Evolutionary conservation across 2,888 invertebrate genomes (phyloP).

Genomic region (Drosophila mimica): DNA sequence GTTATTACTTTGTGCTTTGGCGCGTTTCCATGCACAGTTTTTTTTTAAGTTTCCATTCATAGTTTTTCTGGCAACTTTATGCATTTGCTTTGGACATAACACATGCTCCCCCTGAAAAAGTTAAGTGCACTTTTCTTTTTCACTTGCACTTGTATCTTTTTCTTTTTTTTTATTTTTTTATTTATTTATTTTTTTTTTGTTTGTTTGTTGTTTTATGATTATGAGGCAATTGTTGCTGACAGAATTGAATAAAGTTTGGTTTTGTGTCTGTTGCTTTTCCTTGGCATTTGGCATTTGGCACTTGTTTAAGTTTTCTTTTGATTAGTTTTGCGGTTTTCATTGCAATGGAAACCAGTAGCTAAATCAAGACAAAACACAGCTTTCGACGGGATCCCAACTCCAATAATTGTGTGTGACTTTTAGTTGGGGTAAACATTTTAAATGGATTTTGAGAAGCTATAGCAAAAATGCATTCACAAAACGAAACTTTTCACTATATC

Average conservation of each 20-base stretch:
- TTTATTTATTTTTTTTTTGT: slow-evolving; percentile 26
- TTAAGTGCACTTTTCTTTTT: slow-evolving; percentile 69
- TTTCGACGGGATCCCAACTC: neutral
- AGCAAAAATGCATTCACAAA: neutral
- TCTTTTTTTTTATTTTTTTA: slow-evolving; percentile 27
- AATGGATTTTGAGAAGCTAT: slow-evolving; percentile 16
- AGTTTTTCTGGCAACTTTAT: slow-evolving; percentile 58
- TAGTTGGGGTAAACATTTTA: neutral
- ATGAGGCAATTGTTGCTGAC: slow-evolving; percentile 58
- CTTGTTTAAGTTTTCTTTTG: slow-evolving; percentile 72
- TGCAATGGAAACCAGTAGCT: slow-evolving; percentile 1
- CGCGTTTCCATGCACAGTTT: slow-evolving; percentile 33
- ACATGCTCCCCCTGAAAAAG: neutral
- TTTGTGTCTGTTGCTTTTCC: slow-evolving; percentile 9
- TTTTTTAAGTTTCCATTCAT: slow-evolving; percentile 12
- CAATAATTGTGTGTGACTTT: slow-evolving; percentile 33
- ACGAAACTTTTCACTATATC: neutral
- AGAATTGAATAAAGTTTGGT: slow-evolving; percentile 73
- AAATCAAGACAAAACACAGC: neutral
- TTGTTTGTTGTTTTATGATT: slow-evolving; percentile 58
- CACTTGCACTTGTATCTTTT: slow-evolving; percentile 28
- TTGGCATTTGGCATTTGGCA: slow-evolving; percentile 34
- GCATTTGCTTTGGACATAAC: slow-evolving; percentile 62
- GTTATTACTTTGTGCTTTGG: slow-evolving; percentile 66
- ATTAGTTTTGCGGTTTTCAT: slow-evolving; percentile 61